A percentile compares a stretch with the other conserved stretches of the same genome.
Evolutionary conservation across 2,888 invertebrate genomes (phyloP).

Genomic region (Andricus quercusramuli): DNA sequence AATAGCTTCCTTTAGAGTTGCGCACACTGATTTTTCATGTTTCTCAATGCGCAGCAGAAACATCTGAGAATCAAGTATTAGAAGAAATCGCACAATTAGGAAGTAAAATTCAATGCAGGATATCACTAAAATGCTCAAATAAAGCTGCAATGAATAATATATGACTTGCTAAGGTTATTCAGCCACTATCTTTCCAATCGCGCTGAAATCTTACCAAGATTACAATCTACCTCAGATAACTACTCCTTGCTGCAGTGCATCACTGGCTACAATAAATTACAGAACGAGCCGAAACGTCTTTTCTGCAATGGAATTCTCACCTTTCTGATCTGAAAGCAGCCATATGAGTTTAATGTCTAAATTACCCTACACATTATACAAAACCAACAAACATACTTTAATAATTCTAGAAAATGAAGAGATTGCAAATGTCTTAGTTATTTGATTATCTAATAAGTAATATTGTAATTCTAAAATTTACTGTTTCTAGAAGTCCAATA

Average conservation of each 20-base stretch:
- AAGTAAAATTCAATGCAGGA: too few relatives aligned
- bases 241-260: conserved; percentile 32
- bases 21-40: too few relatives aligned
- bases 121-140: conserved; percentile 5
- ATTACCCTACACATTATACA: conserved; percentile 6
- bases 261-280: conserved; percentile 26
- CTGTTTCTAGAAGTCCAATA: too few relatives aligned
- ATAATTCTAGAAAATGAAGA: too few relatives aligned
- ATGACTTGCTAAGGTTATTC: conserved; percentile 19
- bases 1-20: too few relatives aligned
- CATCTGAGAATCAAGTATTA: too few relatives aligned
- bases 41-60: too few relatives aligned
- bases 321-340: conserved; percentile 26
- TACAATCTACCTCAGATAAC: conserved; percentile 28
- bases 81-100: too few relatives aligned
- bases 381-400: background rate
- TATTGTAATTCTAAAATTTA: too few relatives aligned
- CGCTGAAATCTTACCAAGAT: conserved; percentile 35
- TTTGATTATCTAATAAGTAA: too few relatives aligned
- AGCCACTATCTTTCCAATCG: conserved; percentile 33
- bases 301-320: conserved; percentile 32
- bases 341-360: conserved; percentile 22
- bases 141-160: conserved; percentile 19
- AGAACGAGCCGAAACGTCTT: conserved; percentile 31
- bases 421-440: too few relatives aligned